Evolutionary conservation across 2,888 invertebrate genomes (phyloP), one percentile per base, ranked within the genome.

Genomic region (Heteropelma amictum): DNA sequence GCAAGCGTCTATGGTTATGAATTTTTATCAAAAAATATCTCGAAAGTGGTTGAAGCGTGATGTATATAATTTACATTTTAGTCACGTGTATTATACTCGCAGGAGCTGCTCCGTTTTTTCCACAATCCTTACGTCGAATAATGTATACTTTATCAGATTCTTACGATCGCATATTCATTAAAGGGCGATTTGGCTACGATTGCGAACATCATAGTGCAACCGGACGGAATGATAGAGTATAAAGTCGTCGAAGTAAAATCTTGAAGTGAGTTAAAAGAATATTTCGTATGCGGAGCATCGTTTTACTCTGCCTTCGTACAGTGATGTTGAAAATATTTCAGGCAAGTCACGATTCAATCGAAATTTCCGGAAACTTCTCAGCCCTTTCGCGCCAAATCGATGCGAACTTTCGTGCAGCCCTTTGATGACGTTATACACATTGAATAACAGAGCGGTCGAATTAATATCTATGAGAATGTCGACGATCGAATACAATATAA

Each of bases 11-110:
- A 19, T 17, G 12, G 6, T 6, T 6, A 83, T 84, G 81, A 85
- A 85, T 84, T 85, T 83, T 80, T 83, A 84, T n/a, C 82, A 81
- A 84, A 85, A 83, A 78, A 77, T 79, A 77, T 63, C 19, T 10
- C 1, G 38, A 21, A 23, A 30, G 23, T 28, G 56, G 53, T 61
- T 61, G 26, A 64, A 63, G 49, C 51, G 42, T 53, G 23, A 30
- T 42, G 33, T 12, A 49, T n/a, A n/a, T 28, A 51, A 51, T 72
- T 75, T 70, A 17, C 69, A 72, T 67, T 68, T 74, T 76, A 65
- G 72, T 69, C 70, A 76, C 53, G 19, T 65, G 49, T 14, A n/a
- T n/a, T n/a, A n/a, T n/a, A 51, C 65, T 51, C 68, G 61, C 28
- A 23, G 26, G 45, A 49, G 21, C 19, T 35, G 28, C 64, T 14